phyloP scores from a whole-genome alignment of 1,140 invertebrate species.

The Belonocnema kinseyi region DNA sequence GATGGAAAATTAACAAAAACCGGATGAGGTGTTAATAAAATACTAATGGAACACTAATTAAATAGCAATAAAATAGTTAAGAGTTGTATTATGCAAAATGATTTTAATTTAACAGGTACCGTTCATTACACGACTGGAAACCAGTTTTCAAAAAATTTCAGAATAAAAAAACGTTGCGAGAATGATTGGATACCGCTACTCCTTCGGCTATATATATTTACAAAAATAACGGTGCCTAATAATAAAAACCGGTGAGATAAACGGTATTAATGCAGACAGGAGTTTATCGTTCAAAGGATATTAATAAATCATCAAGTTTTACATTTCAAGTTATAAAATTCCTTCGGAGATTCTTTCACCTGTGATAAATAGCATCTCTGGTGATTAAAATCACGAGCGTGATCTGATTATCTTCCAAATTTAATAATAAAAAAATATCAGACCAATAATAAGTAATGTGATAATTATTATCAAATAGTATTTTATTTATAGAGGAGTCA shows the following conservation, averaged over 20 bases:
- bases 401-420: too few species aligned
- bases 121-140: background rate
- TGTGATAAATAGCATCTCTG: too few species aligned
- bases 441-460: too few species aligned
- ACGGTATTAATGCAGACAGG: background rate
- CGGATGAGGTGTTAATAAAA: too few species aligned
- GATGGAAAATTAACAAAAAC: too few species aligned
- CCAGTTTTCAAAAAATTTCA: background rate
- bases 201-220: slow-evolving; percentile 11
- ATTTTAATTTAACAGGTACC: background rate
- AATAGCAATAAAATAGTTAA: background rate
- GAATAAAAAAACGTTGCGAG: background rate
- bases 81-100: background rate
- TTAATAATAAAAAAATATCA: too few species aligned
- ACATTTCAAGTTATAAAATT: too few species aligned
- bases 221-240: slow-evolving; percentile 9
- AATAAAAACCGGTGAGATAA: slow-evolving; percentile 2
- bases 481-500: too few species aligned
- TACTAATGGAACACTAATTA: background rate
- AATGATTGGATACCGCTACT: slow-evolving; percentile 15
- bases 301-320: background rate
- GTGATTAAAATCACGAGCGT: too few species aligned
- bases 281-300: background rate
- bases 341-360: too few species aligned
- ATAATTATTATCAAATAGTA: too few species aligned